phyloP scores from a whole-genome alignment of 2,113 vertebrate genomes.

The Nansenia antarctica region DNA sequence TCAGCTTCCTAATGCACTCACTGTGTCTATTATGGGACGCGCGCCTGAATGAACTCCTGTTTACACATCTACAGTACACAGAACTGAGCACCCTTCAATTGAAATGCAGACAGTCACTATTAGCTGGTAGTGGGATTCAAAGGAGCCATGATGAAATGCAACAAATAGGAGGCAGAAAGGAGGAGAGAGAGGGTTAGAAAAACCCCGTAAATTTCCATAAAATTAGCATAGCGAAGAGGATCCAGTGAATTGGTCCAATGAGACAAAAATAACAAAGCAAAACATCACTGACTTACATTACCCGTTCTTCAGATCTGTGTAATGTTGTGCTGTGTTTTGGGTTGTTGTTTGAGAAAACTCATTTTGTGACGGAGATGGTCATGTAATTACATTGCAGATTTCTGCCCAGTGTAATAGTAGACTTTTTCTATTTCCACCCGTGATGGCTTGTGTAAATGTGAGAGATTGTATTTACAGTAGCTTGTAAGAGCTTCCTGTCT shows the following conservation, averaged over 20 bases:
- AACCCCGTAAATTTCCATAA: constrained; percentile 63
- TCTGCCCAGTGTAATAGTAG: background rate
- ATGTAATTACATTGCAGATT: constrained; percentile 8
- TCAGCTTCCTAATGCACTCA: constrained; percentile 7
- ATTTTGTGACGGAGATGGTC: constrained; percentile 38
- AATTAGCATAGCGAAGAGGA: constrained; percentile 61
- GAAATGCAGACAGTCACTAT: constrained; percentile 33
- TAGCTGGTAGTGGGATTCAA: constrained; percentile 39
- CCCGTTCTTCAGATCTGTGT: constrained; percentile 45
- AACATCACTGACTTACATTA: constrained; percentile 32
- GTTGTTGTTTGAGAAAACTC: background rate
- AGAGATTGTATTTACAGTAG: constrained; percentile 64
- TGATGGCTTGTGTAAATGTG: constrained; percentile 52
- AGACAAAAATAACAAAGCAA: constrained; percentile 38
- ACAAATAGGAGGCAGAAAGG: constrained; percentile 34
- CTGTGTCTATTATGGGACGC: constrained; percentile 8
- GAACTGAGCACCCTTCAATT: background rate
- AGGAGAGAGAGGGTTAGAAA: constrained; percentile 29
- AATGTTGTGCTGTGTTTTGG: constrained; percentile 40
- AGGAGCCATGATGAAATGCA: constrained; percentile 46
- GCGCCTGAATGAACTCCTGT: constrained; percentile 25
- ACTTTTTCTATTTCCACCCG: constrained; percentile 39
- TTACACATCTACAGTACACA: constrained; percentile 9
- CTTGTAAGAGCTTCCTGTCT: constrained; percentile 55
- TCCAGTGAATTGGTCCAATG: constrained; percentile 32